Base-by-base conservation (phyloP, 2,113 vertebrate genomes). In the Crotalus viridis region DNA sequence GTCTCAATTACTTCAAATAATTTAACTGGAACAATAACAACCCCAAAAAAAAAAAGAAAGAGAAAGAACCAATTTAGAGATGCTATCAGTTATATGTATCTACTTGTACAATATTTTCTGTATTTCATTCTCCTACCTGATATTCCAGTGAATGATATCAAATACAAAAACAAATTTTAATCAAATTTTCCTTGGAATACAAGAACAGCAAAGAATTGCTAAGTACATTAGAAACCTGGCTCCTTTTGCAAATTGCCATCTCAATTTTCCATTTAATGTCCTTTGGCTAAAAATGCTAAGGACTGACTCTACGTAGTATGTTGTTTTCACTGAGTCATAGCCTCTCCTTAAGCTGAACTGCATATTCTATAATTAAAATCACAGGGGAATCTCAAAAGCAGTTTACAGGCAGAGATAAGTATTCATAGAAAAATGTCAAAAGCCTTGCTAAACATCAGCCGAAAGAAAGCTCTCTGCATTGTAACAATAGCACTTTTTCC, bases 1-100 rank as follows among this genome's bases (percentile, higher is more conserved):
- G 98, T 99, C 98, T 99, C 99, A 90, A 99, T 99, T 95, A 99
- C 99, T 97, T 99, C 99, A 96, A 99, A 99, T 95, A 99, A 98
- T 95, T 99, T 99, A 96, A 99, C 99, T 99, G 94, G 91, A 95
- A 95, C 74, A 81, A 39, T 81, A 81, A 81, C 17, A 8, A 81
- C 15, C 33, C 3, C 21, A 39, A 19, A 21, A 56, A 19, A 21
- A 56, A 17, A 56, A 39, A 95, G 95, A 88, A 39, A 89, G 92
- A n/a, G 61, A 64, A 43, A 92, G 43, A 21, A 94, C 93, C 93
- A 43, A 94, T 85, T 94, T 48, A 95, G 69, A 90, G 89, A 87
- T 92, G 93, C 7, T 24, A 88, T 13, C 46, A 61, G 10, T 51
- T 93, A 39, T 13, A 4, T 26, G 13, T 61, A 87, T 61, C 21